These are phyloP conservation scores for Habrosyne pyritoides DNA, from an alignment of 2,888 invertebrate species.

Conservation along the genomic window DNA sequence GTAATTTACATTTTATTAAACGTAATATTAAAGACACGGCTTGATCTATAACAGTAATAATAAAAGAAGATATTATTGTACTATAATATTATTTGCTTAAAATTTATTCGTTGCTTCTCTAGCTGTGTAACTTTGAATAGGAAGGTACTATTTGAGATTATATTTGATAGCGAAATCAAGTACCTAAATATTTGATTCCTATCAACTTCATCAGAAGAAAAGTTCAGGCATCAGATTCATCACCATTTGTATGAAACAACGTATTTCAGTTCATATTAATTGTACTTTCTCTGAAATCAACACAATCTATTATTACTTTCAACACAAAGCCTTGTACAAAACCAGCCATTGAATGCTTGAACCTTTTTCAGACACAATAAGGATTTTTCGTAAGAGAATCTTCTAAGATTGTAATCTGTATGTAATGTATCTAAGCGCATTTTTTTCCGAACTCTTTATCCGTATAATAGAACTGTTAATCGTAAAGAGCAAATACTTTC, in stretches of 20 bases:
- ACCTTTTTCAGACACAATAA: not conserved
- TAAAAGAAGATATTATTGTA: not conserved
- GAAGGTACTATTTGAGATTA: too few species aligned
- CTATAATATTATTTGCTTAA: not conserved
- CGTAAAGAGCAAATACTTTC: too few species aligned
- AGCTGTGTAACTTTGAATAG: too few species aligned
- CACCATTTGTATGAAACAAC: too few species aligned
- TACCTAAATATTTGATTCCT: too few species aligned
- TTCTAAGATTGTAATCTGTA: not conserved
- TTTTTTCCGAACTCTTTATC: not conserved
- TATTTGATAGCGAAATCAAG: too few species aligned
- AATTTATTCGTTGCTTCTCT: not conserved
- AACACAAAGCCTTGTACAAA: not conserved
- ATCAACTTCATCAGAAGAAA: too few species aligned
- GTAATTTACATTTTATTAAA: not conserved
- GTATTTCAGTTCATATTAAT: too few species aligned
- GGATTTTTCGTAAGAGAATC: not conserved
- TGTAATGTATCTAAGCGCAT: not conserved
- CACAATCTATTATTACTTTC: not conserved
- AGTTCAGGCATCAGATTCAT: too few species aligned
- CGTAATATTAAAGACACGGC: not conserved
- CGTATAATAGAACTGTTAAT: not conserved
- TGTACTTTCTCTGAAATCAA: too few species aligned
- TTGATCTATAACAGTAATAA: not conserved
- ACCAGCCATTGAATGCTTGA: not conserved